Conservation (phyloP, 2,113 vertebrate genomes). For the Oryzias melastigma region DNA sequence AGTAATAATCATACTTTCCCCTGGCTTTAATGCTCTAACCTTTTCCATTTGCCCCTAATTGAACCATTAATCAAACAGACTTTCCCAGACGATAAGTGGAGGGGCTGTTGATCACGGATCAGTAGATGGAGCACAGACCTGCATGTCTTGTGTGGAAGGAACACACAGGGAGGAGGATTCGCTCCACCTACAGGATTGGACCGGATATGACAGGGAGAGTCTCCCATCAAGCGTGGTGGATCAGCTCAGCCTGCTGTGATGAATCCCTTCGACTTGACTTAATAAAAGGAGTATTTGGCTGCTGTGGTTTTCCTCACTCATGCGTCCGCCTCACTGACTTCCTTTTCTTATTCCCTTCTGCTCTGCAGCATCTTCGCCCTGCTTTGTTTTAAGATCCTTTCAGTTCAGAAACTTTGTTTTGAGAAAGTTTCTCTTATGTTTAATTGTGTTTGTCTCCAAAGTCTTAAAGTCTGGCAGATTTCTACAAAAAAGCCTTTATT, state of each 20-base stretch:
- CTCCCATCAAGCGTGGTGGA: slow-evolving; percentile 22
- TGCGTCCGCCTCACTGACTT: slow-evolving; percentile 16
- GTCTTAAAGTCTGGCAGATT: background rate
- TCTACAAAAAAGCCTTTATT: too few relatives aligned
- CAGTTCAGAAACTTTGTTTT: slow-evolving; percentile 16
- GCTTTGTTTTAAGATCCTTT: slow-evolving; percentile 14
- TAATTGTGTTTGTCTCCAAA: background rate
- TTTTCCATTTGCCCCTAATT: slow-evolving; percentile 45
- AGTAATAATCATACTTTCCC: slow-evolving; percentile 39
- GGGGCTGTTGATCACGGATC: slow-evolving; percentile 24
- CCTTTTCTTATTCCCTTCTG: slow-evolving; percentile 27
- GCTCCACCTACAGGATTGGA: slow-evolving; percentile 62
- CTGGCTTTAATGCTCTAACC: slow-evolving; percentile 31
- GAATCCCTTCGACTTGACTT: slow-evolving; percentile 41
- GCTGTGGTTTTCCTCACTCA: slow-evolving; percentile 2
- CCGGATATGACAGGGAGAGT: slow-evolving; percentile 45
- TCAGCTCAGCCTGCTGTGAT: slow-evolving; percentile 39
- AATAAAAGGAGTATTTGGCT: slow-evolving; percentile 45
- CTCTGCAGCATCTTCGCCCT: slow-evolving; percentile 27
- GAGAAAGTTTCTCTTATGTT: background rate
- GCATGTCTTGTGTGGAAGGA: slow-evolving; percentile 25
- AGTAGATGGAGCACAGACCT: slow-evolving; percentile 26
- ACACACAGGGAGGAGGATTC: slow-evolving; percentile 53
- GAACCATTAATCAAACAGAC: slow-evolving; percentile 61
- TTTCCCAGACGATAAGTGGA: slow-evolving; percentile 37